Evolutionary conservation across 2,113 vertebrate genomes (phyloP).

Genomic region (Zingel zingel): DNA sequence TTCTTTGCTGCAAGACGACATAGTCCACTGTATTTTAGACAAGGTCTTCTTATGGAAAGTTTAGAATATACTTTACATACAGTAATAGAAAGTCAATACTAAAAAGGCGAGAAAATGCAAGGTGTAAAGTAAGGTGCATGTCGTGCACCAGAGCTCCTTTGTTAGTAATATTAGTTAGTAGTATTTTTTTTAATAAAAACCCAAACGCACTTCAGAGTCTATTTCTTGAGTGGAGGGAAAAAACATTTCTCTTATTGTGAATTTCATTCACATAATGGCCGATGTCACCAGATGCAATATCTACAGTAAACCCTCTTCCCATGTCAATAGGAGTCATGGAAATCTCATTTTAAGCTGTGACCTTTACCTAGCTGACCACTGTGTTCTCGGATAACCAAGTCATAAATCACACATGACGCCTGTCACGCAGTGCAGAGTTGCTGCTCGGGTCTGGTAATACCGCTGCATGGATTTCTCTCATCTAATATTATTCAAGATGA

Average conservation of each 20-base stretch:
- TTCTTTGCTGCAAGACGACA: neutral
- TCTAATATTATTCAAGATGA: constrained; percentile 59
- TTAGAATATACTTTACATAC: neutral
- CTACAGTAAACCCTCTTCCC: neutral
- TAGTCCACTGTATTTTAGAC: neutral
- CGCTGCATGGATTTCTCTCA: constrained; percentile 37
- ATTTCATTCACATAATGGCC: neutral
- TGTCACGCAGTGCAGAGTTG: constrained; percentile 62
- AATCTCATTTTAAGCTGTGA: constrained; percentile 62
- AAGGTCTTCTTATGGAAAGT: neutral
- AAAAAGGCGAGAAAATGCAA: neutral
- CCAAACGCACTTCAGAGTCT: neutral
- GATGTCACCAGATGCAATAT: constrained; percentile 14
- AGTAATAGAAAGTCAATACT: neutral
- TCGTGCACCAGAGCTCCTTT: neutral
- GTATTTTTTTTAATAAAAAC: too few species aligned
- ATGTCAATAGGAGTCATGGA: constrained; percentile 38
- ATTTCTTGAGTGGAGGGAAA: neutral
- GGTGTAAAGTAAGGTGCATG: neutral
- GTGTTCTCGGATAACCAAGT: constrained; percentile 55
- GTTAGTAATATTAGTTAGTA: neutral
- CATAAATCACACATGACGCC: constrained; percentile 75
- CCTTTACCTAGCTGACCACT: constrained; percentile 60
- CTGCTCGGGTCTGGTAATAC: constrained; percentile 37
- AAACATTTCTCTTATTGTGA: neutral